Percentiles rank a stretch among this genome's conserved stretches.
phyloP scores from a whole-genome alignment of 2,888 invertebrate genomes.

The Platypus cylindrus region DNA sequence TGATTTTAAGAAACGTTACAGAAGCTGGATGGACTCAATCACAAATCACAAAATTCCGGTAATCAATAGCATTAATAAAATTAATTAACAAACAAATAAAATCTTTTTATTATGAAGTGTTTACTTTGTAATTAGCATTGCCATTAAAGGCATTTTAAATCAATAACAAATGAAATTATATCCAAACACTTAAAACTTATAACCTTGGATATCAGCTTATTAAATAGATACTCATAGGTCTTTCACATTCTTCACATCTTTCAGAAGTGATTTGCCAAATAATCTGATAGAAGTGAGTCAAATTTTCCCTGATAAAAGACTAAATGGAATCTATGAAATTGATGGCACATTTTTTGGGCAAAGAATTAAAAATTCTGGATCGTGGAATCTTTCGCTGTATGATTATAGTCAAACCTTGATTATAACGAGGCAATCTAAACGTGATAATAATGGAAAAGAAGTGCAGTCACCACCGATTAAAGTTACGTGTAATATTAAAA shows the following conservation, averaged over 20 bases:
- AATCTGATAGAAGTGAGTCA: slow-evolving; percentile 61
- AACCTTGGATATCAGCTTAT: neutral
- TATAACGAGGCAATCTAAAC: slow-evolving; percentile 42
- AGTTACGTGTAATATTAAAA: slow-evolving; percentile 60
- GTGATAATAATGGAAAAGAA: slow-evolving; percentile 27
- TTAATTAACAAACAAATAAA: too few relatives aligned
- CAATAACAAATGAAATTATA: too few relatives aligned
- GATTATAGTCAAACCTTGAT: slow-evolving; percentile 55
- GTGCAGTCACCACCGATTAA: slow-evolving; percentile 35
- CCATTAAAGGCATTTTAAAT: too few relatives aligned
- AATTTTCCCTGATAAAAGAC: slow-evolving; percentile 68
- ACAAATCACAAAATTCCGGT: slow-evolving; percentile 64
- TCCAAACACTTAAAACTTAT: too few relatives aligned
- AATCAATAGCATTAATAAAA: too few relatives aligned
- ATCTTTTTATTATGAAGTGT: too few relatives aligned
- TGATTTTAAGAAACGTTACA: slow-evolving; percentile 58
- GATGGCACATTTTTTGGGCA: slow-evolving; percentile 50
- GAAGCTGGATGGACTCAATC: slow-evolving; percentile 68
- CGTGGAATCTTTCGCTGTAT: slow-evolving; percentile 63
- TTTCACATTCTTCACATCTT: too few relatives aligned
- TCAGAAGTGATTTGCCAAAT: slow-evolving; percentile 51
- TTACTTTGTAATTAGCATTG: too few relatives aligned
- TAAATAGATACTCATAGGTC: neutral
- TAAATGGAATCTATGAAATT: slow-evolving; percentile 56
- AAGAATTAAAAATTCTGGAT: slow-evolving; percentile 49